These are phyloP conservation scores for Lucinisca nassula DNA, from an alignment of 2,888 invertebrate species.

Conservation along the genomic window DNA sequence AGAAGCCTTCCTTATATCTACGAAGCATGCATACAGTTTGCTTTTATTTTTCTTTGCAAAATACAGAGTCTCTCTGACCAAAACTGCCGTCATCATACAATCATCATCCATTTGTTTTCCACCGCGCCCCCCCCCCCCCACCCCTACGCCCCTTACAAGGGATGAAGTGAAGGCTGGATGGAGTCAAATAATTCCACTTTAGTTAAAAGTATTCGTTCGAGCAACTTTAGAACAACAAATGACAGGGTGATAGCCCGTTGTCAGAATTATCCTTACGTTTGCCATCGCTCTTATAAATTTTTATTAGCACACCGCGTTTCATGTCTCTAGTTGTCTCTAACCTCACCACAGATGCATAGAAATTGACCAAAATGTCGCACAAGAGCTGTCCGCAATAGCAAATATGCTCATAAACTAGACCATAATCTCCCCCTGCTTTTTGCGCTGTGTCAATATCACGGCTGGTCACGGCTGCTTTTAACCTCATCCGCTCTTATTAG, in stretches of 20 bases:
- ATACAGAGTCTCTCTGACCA: conserved; percentile 2
- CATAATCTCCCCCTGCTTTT: background rate
- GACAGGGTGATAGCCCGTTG: conserved; percentile 35
- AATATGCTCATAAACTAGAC: background rate
- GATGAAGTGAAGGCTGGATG: background rate
- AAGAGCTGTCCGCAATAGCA: background rate
- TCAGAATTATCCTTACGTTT: conserved; percentile 36
- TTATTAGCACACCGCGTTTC: conserved; percentile 24
- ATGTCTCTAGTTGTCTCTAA: background rate
- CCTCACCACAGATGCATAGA: background rate
- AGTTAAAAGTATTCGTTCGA: conserved; percentile 11
- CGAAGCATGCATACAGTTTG: conserved; percentile 3
- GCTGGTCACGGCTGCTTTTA: no score
- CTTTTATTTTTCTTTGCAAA: conserved; percentile 1
- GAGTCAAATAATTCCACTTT: background rate
- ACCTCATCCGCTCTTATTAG: background rate
- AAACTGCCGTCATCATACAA: conserved; percentile 31
- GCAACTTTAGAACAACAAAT: conserved; percentile 19
- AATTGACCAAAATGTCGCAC: background rate
- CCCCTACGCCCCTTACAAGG: conserved; percentile 22
- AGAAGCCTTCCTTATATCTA: conserved; percentile 15
- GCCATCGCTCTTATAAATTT: conserved; percentile 18
- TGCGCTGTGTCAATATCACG: background rate
- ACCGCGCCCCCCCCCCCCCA: conserved; percentile 13
- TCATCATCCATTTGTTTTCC: no score